These are phyloP conservation scores for Oreochromis aureus DNA, from an alignment of 2,113 vertebrate species.

Conservation along the genomic window DNA sequence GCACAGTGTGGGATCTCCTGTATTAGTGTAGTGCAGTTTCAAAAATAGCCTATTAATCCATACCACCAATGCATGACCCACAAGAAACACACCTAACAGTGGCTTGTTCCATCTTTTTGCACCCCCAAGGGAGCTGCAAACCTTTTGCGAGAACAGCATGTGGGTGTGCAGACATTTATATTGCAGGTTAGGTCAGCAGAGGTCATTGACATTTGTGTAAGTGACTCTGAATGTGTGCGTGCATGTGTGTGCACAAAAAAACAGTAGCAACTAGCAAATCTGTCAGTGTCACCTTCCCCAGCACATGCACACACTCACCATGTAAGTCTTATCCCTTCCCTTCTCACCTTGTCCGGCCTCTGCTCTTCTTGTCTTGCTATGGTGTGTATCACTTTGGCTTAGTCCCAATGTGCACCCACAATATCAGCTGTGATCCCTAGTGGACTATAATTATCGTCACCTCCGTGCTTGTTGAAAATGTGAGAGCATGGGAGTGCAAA, in stretches of 20 bases:
- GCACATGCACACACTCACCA: neutral
- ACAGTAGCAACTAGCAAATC: slow-evolving; percentile 9
- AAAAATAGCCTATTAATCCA: slow-evolving; percentile 26
- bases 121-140: slow-evolving; percentile 21
- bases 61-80: slow-evolving; percentile 8
- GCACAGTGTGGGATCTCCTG: slow-evolving; percentile 19
- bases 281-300: neutral
- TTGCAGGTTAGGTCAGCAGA: slow-evolving; percentile 6
- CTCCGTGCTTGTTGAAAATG: slow-evolving; percentile 5
- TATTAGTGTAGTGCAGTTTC: slow-evolving; percentile 4
- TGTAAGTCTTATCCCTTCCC: neutral
- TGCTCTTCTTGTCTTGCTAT: neutral
- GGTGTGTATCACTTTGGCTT: neutral
- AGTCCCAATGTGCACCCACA: neutral
- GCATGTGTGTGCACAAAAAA: neutral
- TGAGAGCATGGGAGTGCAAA: neutral
- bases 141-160: neutral
- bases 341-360: neutral
- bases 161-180: slow-evolving; percentile 24
- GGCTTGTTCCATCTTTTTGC: slow-evolving; percentile 28
- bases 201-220: slow-evolving; percentile 23
- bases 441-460: slow-evolving; percentile 30
- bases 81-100: neutral
- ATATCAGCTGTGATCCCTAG: slow-evolving; percentile 5
- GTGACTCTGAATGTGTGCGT: neutral